These are phyloP conservation scores for Petrocephalus zakoni DNA, from an alignment of 2,113 vertebrate species.

Conservation along the genomic window DNA sequence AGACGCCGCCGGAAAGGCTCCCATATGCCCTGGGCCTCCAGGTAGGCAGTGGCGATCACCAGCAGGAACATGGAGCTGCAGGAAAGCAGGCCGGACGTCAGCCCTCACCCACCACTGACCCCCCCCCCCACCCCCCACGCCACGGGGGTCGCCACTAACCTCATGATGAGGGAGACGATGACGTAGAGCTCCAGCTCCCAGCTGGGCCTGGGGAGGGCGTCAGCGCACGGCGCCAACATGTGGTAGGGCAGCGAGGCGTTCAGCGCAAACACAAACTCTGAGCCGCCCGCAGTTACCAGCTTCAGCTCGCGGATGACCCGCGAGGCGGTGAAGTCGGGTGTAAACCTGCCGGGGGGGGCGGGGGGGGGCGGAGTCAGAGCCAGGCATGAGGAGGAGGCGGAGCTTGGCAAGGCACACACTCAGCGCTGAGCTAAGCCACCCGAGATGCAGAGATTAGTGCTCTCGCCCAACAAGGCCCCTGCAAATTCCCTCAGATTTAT, in stretches of 20 bases:
- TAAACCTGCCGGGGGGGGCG: conserved; percentile 95
- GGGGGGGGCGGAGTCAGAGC: background rate
- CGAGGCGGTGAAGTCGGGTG: conserved; percentile 96
- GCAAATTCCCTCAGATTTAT: background rate
- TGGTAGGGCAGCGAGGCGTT: conserved; percentile 96
- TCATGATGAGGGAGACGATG: conserved; percentile 90
- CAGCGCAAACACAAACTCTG: conserved; percentile 84
- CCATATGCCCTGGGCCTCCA: conserved; percentile 98
- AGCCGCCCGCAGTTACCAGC: conserved; percentile 80
- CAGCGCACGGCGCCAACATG: conserved; percentile 87
- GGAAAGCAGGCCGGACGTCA: background rate
- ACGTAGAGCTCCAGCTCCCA: conserved; percentile 94
- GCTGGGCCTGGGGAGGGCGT: conserved; percentile 85
- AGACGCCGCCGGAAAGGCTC: conserved; percentile 90
- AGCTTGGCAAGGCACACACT: background rate
- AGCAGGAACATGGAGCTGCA: conserved; percentile 92
- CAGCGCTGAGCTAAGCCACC: background rate
- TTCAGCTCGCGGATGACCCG: conserved; percentile 92
- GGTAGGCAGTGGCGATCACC: conserved; percentile 88
- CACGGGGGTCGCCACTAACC: conserved; percentile 54
- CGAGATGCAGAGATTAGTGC: background rate
- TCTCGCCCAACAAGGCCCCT: background rate
- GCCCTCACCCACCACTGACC: too few species aligned
- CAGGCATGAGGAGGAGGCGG: background rate
- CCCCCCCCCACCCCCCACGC: too few species aligned